phyloP scores from a whole-genome alignment of 2,888 invertebrate genomes.

The Tetragonula carbonaria region DNA sequence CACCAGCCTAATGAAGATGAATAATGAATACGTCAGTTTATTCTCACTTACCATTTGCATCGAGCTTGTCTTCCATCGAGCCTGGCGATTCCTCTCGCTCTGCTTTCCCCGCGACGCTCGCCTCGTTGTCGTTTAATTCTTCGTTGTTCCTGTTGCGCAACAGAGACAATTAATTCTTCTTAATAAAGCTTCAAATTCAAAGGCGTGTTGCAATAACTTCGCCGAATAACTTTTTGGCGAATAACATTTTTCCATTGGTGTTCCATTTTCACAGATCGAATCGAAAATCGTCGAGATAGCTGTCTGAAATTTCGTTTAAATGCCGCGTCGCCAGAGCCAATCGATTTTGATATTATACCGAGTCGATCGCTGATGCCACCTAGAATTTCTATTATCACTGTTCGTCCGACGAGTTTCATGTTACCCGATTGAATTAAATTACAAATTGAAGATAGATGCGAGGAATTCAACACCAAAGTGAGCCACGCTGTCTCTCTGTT shows the following conservation, averaged over 20 bases:
- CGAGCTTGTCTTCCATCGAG: slow-evolving; percentile 60
- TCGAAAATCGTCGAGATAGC: slow-evolving; percentile 25
- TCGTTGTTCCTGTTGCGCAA: slow-evolving; percentile 67
- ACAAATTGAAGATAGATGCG: neutral
- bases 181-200: neutral
- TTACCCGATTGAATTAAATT: too few species aligned
- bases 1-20: neutral
- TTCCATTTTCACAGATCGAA: neutral
- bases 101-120: slow-evolving; percentile 17
- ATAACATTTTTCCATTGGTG: neutral
- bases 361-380: neutral
- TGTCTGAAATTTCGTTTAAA: slow-evolving; percentile 24
- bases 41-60: slow-evolving; percentile 68
- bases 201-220: too few species aligned
- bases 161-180: slow-evolving; percentile 30
- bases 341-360: slow-evolving; percentile 16
- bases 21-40: neutral
- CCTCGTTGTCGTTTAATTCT: slow-evolving; percentile 58
- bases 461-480: neutral
- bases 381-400: neutral
- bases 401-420: neutral
- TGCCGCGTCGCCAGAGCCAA: neutral
- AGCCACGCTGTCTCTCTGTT: neutral
- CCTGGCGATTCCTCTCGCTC: slow-evolving; percentile 47
- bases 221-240: too few species aligned